Base-by-base conservation (phyloP, 2,888 invertebrate species). In the Macaria liturata region DNA sequence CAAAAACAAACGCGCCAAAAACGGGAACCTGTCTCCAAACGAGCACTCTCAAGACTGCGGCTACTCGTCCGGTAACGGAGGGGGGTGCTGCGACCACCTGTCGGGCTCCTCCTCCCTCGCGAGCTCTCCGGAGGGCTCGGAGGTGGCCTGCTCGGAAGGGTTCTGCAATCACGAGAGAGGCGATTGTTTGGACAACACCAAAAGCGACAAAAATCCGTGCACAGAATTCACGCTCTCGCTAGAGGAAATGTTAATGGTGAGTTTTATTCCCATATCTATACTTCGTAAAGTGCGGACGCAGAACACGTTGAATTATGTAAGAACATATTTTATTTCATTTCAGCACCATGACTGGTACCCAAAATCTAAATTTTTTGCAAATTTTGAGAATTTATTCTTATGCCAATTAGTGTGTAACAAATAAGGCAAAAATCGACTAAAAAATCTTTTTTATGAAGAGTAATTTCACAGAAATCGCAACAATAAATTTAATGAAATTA, bases 81-180 rank as follows among this genome's bases (percentile, higher is more conserved):
- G 95, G 57, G 95, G 95, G 49, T 94, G 94, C 79, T 94, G 94
- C 74, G 94, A 94, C 68, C 94, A 94, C 40, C 93, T 94, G 59
- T 94, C 94, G 5, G 93, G 94, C 45, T 95, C 95, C 51, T 96
- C 96, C 31, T 97, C 97, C 68, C 92, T 95, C 61, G 95, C 95
- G 69, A 97, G 96, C 79, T 97, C 97, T 3, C 96, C 97, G 0
- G 98, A 97, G 76, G 97, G 97, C 37, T 97, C 97, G 0, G 98
- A 97, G 78, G 94, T 97, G 54, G 97, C 97, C 0, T 98, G 97
- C 84, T 96, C 96, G 0, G 98, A 98, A 78, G 96, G 96, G 45
- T 96, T 96, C 80, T 98, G 98, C 84, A 96, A 96, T 80, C 95
- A 95, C 70, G 96, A 96, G 66, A 77, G 91, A 73, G 91, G 93